Base-by-base conservation (phyloP, 2,113 vertebrate genomes). In the Myiagra hebetior region DNA sequence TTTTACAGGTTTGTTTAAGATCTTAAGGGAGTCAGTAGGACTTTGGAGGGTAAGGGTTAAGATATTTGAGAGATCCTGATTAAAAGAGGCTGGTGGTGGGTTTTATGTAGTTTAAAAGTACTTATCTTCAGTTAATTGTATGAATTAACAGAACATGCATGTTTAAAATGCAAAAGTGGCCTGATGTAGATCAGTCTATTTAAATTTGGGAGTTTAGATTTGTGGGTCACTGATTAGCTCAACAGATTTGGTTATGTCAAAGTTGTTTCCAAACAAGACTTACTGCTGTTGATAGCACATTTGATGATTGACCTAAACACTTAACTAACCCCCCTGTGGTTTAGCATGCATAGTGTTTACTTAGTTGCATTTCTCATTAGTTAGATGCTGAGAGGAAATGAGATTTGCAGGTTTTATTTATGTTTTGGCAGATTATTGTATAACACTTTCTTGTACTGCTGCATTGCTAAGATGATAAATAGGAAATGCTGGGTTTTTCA, bases 361-460 rank as follows among this genome's bases (percentile, higher is more conserved):
- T 87, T 83, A 85, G 57, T 91, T 91, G 70, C 17, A 47, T 83
- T 92, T 92, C 75, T 91, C 47, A 70, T 92, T 91, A 88, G 75
- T 87, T 90, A 55, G 81, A 55, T 76, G 50, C 62, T 83, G 62
- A 83, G 75, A 93, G 62, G 73, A 94, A 85, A 83, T 78, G 56
- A 92, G 78, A 73, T 87, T 82, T 72, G 49, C 42, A 73, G 76
- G 42, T 86, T 94, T 96, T 92, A 80, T 89, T 93, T 94, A 77
- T 84, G n/a, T 82, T 94, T 85, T 79, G 37, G 19, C 53, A 76
- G 57, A 68, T 85, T 64, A 59, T 64, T 84, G 22, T 52, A 4
- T 64, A 76, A 59, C 50, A 42, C 27, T 86, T 90, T 30, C n/a
- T 73, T 73, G 39, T 87, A 35, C 10, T 85, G 16, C 37, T 83